These are phyloP conservation scores for Apamea sordens DNA, from an alignment of 2,888 invertebrate species.

Conservation along the genomic window DNA sequence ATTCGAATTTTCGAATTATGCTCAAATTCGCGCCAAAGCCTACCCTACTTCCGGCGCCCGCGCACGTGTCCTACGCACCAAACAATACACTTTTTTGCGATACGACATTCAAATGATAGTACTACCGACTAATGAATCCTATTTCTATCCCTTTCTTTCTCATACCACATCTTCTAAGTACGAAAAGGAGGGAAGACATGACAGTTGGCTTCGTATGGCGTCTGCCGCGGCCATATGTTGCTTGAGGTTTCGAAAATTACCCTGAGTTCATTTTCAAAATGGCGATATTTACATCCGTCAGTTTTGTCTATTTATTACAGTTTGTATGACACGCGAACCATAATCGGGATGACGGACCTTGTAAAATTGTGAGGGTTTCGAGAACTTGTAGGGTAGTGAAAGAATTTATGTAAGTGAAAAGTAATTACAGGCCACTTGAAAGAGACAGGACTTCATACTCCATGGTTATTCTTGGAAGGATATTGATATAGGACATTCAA, in stretches of 20 bases:
- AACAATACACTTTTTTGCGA: conserved; percentile 88
- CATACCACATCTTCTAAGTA: conserved; percentile 45
- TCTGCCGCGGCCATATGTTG: conserved; percentile 89
- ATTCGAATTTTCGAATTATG: conserved; percentile 83
- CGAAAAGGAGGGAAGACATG: conserved; percentile 77
- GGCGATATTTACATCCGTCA: conserved; percentile 77
- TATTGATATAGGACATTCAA: neutral
- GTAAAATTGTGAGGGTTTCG: conserved; percentile 3
- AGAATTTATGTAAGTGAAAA: conserved; percentile 7
- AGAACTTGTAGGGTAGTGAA: neutral
- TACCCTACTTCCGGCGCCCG: conserved; percentile 83
- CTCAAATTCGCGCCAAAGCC: conserved; percentile 87
- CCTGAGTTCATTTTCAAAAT: conserved; percentile 80
- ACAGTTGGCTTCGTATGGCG: conserved; percentile 88
- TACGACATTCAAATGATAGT: conserved; percentile 86
- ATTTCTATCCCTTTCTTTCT: conserved; percentile 74
- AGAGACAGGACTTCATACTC: neutral
- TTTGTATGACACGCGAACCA: conserved; percentile 71
- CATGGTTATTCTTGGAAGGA: neutral
- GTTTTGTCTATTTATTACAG: conserved; percentile 85
- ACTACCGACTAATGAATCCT: conserved; percentile 88
- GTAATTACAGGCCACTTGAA: conserved; percentile 5
- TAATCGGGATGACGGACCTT: conserved; percentile 71
- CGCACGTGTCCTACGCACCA: conserved; percentile 81
- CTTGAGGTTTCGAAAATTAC: conserved; percentile 89